Base-by-base conservation (phyloP, 2,797 vertebrate genomes). In the Acridotheres tristis region DNA sequence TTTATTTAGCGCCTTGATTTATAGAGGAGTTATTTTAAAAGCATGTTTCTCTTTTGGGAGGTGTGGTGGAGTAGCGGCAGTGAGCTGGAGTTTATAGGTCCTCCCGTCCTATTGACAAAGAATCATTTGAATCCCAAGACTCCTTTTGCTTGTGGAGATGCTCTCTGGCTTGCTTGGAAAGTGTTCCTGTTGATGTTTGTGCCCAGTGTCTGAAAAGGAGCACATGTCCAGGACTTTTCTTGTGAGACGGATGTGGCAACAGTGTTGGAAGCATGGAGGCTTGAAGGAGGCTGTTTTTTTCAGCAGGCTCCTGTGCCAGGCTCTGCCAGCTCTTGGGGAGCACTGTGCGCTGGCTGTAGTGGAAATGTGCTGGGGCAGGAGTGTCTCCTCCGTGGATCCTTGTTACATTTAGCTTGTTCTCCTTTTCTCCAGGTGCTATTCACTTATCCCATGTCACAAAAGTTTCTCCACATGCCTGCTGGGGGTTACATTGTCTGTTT, bases 1-100 rank as follows among this genome's bases (percentile, higher is more conserved):
- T 96, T 96, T 96, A 96, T 96, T 96, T 96, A 95, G 95, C 1
- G 3, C 67, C 30, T 87, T 89, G 80, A 92, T 95, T 96, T 96
- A 91, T 54, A 75, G 88, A 94, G 48, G 45, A 89, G 93, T 94
- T 96, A 96, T 96, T 96, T 96, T 95, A 66, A 90, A 91, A 89
- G 86, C 7, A 0, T 76, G 86, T 79, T 94, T 88, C 88, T 94
- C 69, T 93, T 94, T 53, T 12, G 42, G 84, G 86, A 95, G 93
- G 71, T 96, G 94, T 79, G 88, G 88, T 76, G 80, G 51, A 85
- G 73, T 16, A 29, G 40, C 74, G 69, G 80, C 76, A 79, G 77
- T 17, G 53, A 90, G 55, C 74, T 88, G 80, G 80, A 87, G 86
- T 94, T 93, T 77, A 63, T 4, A 76, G 40, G 34, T 86, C 48